Base-by-base conservation (phyloP, 2,888 invertebrate genomes). In the Elegia similella region DNA sequence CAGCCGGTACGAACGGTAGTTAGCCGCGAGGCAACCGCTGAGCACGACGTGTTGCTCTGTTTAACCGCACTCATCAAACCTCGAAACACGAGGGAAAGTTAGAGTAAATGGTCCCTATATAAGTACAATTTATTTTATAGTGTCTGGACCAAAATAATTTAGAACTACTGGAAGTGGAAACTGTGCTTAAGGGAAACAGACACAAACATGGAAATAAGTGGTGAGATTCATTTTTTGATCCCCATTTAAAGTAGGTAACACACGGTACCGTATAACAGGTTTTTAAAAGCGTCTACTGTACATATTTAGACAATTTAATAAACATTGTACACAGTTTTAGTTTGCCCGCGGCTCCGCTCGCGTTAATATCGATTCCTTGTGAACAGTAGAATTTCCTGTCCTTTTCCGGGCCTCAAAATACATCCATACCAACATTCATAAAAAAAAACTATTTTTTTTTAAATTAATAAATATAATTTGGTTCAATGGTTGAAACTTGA, bases 171-270 rank as follows among this genome's bases (percentile, higher is more conserved):
- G 17, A 12, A 46, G 17, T 17, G 34, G 17, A 17, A 7, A 12
- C n/a, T 52, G 16, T 42, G 23, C 13, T 29, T 29, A n/a, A 15
- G 6, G 34, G 6, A 38, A 34, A 34, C 13, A 1, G 42, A 30
- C 7, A 30, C 10, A 55, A 55, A 50, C 43, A 61, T 62, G 62
- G 59, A 58, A 44, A 23, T 62, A 55, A 52, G 55, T 44, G 62
- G 62, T 62, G 55, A 62, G 62, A 38, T 38, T n/a, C 43, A 10
- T 48, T 15, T n/a, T 53, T 34, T 42, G 8, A 7, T 30, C n/a
- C 13, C 12, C 13, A 43, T 13, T 15, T 7, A 15, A 15, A 23
- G 23, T 23, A 23, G 23, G 23, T 23, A 23, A 23, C 23, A 23
- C 2, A 23, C 23, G 5, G 23, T 5, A 23, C 5, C 2, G 23